Conservation (phyloP, 2,113 vertebrate genomes). For the Pristiophorus japonicus region DNA sequence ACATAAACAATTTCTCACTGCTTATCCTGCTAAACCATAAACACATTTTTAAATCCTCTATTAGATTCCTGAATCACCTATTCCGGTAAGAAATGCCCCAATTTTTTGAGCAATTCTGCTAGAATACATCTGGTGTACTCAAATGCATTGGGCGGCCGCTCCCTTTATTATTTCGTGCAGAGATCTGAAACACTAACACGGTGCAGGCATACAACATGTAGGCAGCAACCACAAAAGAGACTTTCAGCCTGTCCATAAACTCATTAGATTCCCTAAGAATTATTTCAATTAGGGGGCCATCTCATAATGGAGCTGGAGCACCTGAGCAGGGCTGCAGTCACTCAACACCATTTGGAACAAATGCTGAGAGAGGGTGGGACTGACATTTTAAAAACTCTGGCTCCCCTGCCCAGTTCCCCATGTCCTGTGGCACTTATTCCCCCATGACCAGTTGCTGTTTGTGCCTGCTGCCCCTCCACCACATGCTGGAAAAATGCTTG, state of each 20-base stretch:
- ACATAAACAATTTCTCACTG: background rate
- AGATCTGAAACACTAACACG: background rate
- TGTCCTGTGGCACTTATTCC: background rate
- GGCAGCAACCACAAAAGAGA: background rate
- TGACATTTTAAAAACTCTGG: background rate
- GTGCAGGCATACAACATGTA: background rate
- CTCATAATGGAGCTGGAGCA: background rate
- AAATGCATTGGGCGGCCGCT: background rate
- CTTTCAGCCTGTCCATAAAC: background rate
- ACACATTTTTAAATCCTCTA: background rate
- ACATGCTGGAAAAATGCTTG: background rate
- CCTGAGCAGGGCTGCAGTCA: background rate
- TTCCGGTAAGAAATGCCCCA: background rate
- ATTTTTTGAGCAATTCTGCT: background rate
- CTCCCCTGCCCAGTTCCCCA: background rate
- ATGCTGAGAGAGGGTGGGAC: background rate
- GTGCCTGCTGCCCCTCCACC: background rate
- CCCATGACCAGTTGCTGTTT: background rate
- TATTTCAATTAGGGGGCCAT: background rate
- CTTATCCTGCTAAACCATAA: background rate
- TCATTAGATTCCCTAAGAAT: background rate
- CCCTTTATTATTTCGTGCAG: background rate
- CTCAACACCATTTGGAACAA: background rate
- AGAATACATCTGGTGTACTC: background rate
- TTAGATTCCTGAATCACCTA: background rate